Evolutionary conservation across 2,797 vertebrate genomes (phyloP).

Genomic region (Falco berigora): DNA sequence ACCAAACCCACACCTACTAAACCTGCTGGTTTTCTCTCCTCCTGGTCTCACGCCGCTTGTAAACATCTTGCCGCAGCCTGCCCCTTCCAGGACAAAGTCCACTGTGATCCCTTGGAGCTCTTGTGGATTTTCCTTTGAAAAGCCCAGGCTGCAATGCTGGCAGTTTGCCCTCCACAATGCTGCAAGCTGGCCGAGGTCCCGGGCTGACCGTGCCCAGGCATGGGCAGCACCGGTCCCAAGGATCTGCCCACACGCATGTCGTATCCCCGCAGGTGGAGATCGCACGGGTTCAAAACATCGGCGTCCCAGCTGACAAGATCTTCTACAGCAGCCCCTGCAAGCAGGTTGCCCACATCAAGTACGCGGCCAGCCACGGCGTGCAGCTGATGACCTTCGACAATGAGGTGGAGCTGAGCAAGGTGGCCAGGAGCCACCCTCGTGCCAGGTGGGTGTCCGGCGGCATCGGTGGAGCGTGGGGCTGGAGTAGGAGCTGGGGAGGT

Average conservation of each 20-base stretch:
- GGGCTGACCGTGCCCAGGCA: neutral
- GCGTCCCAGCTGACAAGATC: slow-evolving; percentile 69
- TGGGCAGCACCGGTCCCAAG: neutral
- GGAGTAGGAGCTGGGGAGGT: neutral
- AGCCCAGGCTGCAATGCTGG: neutral
- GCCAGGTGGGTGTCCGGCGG: slow-evolving; percentile 63
- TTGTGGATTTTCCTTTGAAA: neutral
- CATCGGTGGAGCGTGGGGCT: rapidly evolving
- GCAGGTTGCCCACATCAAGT: slow-evolving; percentile 73
- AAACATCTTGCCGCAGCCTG: neutral
- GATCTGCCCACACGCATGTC: neutral
- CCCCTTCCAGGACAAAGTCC: neutral
- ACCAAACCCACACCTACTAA: neutral
- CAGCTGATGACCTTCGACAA: slow-evolving; percentile 77
- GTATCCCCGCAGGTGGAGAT: slow-evolving; percentile 70
- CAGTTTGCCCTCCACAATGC: rapidly evolving
- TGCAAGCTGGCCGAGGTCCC: neutral
- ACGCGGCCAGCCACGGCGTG: slow-evolving; percentile 68
- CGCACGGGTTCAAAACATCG: slow-evolving; percentile 54
- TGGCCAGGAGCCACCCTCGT: slow-evolving; percentile 68
- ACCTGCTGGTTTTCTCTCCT: neutral
- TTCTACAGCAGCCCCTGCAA: slow-evolving; percentile 78
- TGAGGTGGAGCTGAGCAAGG: slow-evolving; percentile 75
- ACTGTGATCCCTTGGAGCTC: neutral
- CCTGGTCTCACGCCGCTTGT: neutral